phyloP scores from a whole-genome alignment of 1,140 invertebrate species.

The Psilanteris sp. region DNA sequence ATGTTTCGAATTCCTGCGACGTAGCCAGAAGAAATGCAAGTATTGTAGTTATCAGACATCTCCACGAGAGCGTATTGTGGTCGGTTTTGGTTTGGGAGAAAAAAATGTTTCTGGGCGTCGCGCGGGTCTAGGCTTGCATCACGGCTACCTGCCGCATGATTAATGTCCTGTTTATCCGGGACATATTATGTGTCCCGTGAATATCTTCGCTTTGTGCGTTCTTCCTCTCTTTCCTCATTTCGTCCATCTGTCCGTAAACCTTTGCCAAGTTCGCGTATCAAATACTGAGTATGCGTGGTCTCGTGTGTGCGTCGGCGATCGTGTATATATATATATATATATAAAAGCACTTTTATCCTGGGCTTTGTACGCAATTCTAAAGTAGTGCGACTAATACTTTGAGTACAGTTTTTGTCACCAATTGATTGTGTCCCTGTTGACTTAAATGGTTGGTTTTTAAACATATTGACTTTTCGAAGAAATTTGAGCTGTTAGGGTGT shows the following conservation, averaged over 20 bases:
- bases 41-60: slow-evolving; percentile 32
- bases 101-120: slow-evolving; percentile 64
- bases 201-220: slow-evolving; percentile 54
- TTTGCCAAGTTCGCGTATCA: slow-evolving; percentile 47
- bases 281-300: slow-evolving; percentile 15
- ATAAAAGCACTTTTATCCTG: slow-evolving; percentile 32
- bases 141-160: slow-evolving; percentile 71
- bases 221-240: slow-evolving; percentile 45
- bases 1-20: slow-evolving; percentile 25
- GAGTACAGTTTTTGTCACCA: slow-evolving; percentile 32
- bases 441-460: slow-evolving; percentile 7
- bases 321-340: slow-evolving; percentile 4
- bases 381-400: not conserved
- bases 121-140: slow-evolving; percentile 39
- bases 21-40: slow-evolving; percentile 22
- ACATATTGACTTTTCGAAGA: slow-evolving; percentile 21
- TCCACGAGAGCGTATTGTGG: slow-evolving; percentile 39
- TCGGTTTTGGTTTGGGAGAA: slow-evolving; percentile 50
- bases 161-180: slow-evolving; percentile 70
- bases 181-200: slow-evolving; percentile 60
- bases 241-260: slow-evolving; percentile 48
- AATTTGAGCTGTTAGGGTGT: slow-evolving; percentile 12
- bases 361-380: slow-evolving; percentile 17
- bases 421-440: slow-evolving; percentile 18
- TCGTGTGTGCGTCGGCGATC: not conserved